Evolutionary conservation across 2,797 vertebrate species (phyloP), one percentile per base, ranked within the genome.

Genomic region (Margarornis squamiger): DNA sequence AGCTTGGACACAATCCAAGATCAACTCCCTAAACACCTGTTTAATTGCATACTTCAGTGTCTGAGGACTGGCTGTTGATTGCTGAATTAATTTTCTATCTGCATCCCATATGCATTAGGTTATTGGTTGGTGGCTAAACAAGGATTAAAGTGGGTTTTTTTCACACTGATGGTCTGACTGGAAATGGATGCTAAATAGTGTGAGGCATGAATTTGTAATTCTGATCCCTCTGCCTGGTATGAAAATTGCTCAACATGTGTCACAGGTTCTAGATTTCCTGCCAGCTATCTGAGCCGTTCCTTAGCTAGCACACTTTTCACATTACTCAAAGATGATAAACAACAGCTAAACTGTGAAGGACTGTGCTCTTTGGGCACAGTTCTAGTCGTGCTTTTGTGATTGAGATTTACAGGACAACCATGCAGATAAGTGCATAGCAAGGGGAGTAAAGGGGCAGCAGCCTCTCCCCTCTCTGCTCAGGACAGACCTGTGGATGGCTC

Each of bases 1-100:
- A 97, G 94, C 68, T 88, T 90, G 96, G 97, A 87, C 97, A 94
- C 86, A 38, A 27, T 97, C 97, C 98, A 98, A 97, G 65, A 96
- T 90, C 96, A 84, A 95, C 93, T 98, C 92, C 84, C 93, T 89
- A 93, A 92, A 97, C 98, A 99, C 98, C 98, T 99, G 98, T 98
- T 98, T 97, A 97, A 97, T 98, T 98, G 98, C 97, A 97, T 94
- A 96, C 78, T 97, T 96, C 76, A 76, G 61, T 76, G 36, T 92
- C 95, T 51, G 95, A 95, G 80, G 93, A 92, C 96, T 97, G 65
- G 32, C 68, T 1, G 2, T 65, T 86, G 65, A 92, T 95, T 68
- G 59, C 59, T 14, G 79, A 93, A 86, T 94, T 95, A 67, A 91
- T 92, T 74, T 83, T 92, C 95, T 97, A 98, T 98, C 97, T 98